A percentile compares a stretch with the other conserved stretches of the same genome.
phyloP scores from a whole-genome alignment of 2,797 vertebrate genomes.

The Lacerta agilis region DNA sequence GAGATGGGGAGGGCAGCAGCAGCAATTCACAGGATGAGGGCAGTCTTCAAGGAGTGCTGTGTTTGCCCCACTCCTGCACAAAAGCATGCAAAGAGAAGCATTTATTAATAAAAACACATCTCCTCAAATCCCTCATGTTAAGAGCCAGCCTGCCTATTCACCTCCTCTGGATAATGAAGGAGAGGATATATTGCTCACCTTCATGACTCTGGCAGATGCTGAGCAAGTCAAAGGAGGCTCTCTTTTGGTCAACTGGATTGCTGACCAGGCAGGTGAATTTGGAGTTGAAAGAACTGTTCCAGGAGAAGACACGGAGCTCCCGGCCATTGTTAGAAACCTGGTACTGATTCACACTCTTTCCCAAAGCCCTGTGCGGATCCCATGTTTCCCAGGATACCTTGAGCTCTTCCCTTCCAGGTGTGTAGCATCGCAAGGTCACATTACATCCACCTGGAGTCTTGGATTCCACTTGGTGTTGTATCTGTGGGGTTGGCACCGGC shows the following conservation, averaged over 20 bases:
- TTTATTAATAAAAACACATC: too few relatives aligned
- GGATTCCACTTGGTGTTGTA: background rate
- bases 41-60: too few relatives aligned
- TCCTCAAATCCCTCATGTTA: too few relatives aligned
- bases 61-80: too few relatives aligned
- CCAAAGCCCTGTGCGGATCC: background rate
- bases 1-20: too few relatives aligned
- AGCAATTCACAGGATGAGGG: too few relatives aligned
- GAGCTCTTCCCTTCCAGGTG: background rate
- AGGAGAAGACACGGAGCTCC: background rate
- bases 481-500: background rate
- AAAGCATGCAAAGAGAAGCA: too few relatives aligned
- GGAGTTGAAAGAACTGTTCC: fast-evolving
- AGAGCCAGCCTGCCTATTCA: too few relatives aligned
- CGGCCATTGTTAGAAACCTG: background rate
- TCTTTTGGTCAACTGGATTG: background rate
- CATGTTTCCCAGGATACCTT: background rate
- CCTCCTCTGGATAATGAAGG: too few relatives aligned
- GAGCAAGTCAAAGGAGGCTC: background rate
- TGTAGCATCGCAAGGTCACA: background rate
- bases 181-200: too few relatives aligned
- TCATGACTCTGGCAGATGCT: background rate
- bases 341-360: background rate
- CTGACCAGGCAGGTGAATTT: background rate
- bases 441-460: background rate